Evolutionary conservation across 1,140 invertebrate species (phyloP).

Genomic region (Drosophila teissieri): DNA sequence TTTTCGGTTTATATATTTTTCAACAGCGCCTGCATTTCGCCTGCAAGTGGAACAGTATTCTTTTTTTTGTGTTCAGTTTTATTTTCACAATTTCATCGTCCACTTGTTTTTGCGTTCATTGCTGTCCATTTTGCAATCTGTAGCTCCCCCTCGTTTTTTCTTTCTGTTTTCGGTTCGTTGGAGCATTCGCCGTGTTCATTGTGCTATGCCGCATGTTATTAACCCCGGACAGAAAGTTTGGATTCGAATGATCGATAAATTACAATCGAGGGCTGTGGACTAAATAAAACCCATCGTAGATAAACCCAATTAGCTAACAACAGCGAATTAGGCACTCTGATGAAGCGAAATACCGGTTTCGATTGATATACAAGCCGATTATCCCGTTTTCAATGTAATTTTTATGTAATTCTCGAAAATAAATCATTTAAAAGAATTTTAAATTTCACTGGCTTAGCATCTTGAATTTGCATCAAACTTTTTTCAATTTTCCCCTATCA

Average conservation of each 20-base stretch:
- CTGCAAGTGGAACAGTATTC: constrained; percentile 14
- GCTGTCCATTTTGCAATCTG: constrained; percentile 49
- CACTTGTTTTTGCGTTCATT: constrained; percentile 50
- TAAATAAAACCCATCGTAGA: constrained; percentile 6
- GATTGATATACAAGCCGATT: too few relatives aligned
- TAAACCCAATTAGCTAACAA: constrained; percentile 16
- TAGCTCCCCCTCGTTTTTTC: constrained; percentile 25
- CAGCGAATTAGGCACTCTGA: not conserved
- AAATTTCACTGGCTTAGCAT: constrained; percentile 18
- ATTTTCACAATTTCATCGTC: constrained; percentile 54
- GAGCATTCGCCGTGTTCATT: constrained; percentile 49
- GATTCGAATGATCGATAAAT: constrained; percentile 37
- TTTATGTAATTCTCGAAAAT: not conserved
- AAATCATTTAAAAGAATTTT: constrained; percentile 1
- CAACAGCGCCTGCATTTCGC: constrained; percentile 10
- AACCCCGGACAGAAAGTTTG: constrained; percentile 40
- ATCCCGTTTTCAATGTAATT: not conserved
- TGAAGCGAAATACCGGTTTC: too few relatives aligned
- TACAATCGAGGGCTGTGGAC: constrained; percentile 28
- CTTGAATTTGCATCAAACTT: constrained; percentile 5
- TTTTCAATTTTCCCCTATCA: constrained; percentile 1
- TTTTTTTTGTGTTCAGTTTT: constrained; percentile 24
- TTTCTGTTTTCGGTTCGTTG: constrained; percentile 45
- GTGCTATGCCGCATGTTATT: constrained; percentile 52
- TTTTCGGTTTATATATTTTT: constrained; percentile 3